A percentile compares a stretch with the other conserved stretches of the same genome.
Evolutionary conservation across 2,888 invertebrate genomes (phyloP).

Genomic region (Chloroclysta siterata): DNA sequence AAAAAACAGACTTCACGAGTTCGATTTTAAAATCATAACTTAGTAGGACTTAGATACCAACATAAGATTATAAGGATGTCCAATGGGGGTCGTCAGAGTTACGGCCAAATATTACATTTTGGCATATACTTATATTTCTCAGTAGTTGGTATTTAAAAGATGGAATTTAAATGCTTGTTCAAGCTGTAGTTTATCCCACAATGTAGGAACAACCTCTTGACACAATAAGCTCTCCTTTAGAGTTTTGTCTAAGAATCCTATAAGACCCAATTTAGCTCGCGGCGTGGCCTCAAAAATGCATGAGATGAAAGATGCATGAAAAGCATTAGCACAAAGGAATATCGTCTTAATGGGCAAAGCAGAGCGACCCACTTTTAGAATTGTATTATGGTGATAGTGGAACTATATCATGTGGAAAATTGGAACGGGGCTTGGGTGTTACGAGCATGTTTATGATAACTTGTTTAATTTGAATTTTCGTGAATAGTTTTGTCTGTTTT

Average conservation of each 20-base stretch:
- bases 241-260: conserved; percentile 33
- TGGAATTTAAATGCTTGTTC: no score
- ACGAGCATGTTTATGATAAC: conserved; percentile 12
- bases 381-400: conserved; percentile 36
- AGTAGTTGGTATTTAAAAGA: no score
- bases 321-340: conserved; percentile 46
- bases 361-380: conserved; percentile 41
- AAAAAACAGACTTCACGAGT: no score
- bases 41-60: no score
- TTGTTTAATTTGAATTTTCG: neutral
- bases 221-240: conserved; percentile 16
- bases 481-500: neutral
- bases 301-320: conserved; percentile 47
- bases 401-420: conserved; percentile 42
- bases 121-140: no score
- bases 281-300: conserved; percentile 43
- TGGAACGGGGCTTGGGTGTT: conserved; percentile 25
- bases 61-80: no score
- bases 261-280: conserved; percentile 42
- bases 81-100: no score
- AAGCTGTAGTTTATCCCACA: neutral
- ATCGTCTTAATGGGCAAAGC: conserved; percentile 43
- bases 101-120: no score
- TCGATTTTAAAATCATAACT: no score
- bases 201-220: conserved; percentile 22